Base-by-base conservation (phyloP, 2,113 vertebrate species). In the Thomomys bottae region DNA sequence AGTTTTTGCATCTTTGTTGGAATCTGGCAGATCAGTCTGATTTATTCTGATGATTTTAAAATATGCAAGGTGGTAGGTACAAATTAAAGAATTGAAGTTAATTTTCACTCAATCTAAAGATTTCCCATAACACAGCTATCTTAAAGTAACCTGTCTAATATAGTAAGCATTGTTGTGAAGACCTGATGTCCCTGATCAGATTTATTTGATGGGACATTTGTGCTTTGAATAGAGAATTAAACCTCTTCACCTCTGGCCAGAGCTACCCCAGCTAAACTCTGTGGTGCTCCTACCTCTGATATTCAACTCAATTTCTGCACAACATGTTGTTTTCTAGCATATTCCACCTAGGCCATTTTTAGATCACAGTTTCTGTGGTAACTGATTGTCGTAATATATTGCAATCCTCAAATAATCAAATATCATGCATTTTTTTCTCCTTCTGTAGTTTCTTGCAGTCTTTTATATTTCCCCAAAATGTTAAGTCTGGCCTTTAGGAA, bases 401-500 rank as follows among this genome's bases (percentile, higher is more conserved):
- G 57, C 88, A 79, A 24, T 38, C 80, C 38, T 88, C 89, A 73
- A 32, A 81, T 93, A 89, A 95, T 95, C 70, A 66, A 75, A 90
- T 38, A 77, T 38, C 86, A 18, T 73, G 34, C 64, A 63, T 95
- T 94, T 89, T 54, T 89, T 96, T 95, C 90, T 67, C 72, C 0
- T 92, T 57, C 89, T 67, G 88, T 70, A 73, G 64, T 93, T 77
- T 88, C 63, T 92, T 89, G 70, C 78, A 85, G 64, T 14, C 75
- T 93, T 95, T 93, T 93, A n/a, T 94, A 64, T 95, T 97, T 96
- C 95, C 79, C 78, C 81, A 81, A 91, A 90, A 54, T 95, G 94
- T 96, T 96, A 95, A 94, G 96, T 96, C 88, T 97, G 89, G 88
- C 97, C 93, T 94, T 98, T 96, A 96, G 88, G 92, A 96, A 95